These are phyloP conservation scores for Pyrochroa serraticornis DNA, from an alignment of 2,888 invertebrate genomes.

Conservation along the genomic window DNA sequence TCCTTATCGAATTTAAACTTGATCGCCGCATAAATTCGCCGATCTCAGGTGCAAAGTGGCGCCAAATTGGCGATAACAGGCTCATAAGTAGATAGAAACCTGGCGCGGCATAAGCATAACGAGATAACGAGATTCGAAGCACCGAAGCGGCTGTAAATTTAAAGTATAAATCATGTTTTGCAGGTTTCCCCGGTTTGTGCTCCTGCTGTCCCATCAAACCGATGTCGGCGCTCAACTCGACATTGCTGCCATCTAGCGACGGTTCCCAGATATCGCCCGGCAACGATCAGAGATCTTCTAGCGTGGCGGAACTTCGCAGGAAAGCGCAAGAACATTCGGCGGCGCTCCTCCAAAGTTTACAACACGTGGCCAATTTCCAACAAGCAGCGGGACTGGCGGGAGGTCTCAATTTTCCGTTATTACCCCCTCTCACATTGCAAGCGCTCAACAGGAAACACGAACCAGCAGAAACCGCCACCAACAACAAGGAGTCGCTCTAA, in stretches of 20 bases:
- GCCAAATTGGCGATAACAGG: conserved; percentile 49
- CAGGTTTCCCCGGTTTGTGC: conserved; percentile 64
- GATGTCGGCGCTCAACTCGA: conserved; percentile 50
- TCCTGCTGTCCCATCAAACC: conserved; percentile 80
- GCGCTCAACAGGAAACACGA: conserved; percentile 54
- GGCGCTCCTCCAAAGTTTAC: conserved; percentile 77
- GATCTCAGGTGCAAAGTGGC: conserved; percentile 53
- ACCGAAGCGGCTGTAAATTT: conserved; percentile 29
- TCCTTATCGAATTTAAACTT: conserved; percentile 44
- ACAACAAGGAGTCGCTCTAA: conserved; percentile 19
- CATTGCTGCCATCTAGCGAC: conserved; percentile 51
- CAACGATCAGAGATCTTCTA: conserved; percentile 74
- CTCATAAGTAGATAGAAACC: conserved; percentile 47
- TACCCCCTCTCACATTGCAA: conserved; percentile 59
- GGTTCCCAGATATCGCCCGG: conserved; percentile 54
- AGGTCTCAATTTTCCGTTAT: conserved; percentile 60
- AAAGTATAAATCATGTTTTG: conserved; percentile 18
- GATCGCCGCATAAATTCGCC: conserved; percentile 41
- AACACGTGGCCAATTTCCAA: conserved; percentile 67
- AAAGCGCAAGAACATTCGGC: conserved; percentile 96
- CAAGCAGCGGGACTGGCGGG: conserved; percentile 63
- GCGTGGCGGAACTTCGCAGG: conserved; percentile 88
- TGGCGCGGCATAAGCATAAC: conserved; percentile 32
- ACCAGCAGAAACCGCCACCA: conserved; percentile 34
- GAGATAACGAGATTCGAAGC: conserved; percentile 37